phyloP scores from a whole-genome alignment of 2,888 invertebrate genomes.

The Dasypolia templi region DNA sequence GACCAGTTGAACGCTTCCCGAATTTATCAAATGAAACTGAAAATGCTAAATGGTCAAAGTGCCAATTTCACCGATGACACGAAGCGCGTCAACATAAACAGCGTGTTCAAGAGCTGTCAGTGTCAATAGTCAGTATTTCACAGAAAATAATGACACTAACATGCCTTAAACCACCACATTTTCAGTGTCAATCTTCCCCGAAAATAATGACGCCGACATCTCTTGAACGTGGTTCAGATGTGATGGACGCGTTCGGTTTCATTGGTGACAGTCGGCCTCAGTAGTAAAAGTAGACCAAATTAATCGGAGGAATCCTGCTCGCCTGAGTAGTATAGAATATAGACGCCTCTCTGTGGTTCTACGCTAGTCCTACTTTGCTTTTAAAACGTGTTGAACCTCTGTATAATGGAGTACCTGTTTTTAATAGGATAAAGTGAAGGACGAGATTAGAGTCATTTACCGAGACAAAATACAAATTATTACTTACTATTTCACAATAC shows the following conservation, averaged over 20 bases:
- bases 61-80: too few relatives aligned
- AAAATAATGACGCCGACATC: neutral
- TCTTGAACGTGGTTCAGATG: neutral
- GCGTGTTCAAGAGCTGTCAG: too few relatives aligned
- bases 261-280: neutral
- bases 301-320: too few relatives aligned
- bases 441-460: constrained; percentile 51
- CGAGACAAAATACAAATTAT: constrained; percentile 51
- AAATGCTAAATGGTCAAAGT: neutral
- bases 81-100: too few relatives aligned
- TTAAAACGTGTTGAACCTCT: neutral
- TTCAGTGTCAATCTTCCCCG: neutral
- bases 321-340: neutral
- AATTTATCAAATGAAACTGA: neutral
- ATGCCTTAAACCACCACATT: too few relatives aligned
- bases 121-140: too few relatives aligned
- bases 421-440: constrained; percentile 15
- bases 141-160: too few relatives aligned
- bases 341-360: neutral
- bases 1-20: neutral
- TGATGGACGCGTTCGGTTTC: neutral
- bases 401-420: neutral
- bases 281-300: constrained; percentile 6
- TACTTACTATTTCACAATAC: constrained; percentile 58
- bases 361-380: neutral